phyloP scores from a whole-genome alignment of 2,888 invertebrate species.

The Hemicrepidius hirtus region DNA sequence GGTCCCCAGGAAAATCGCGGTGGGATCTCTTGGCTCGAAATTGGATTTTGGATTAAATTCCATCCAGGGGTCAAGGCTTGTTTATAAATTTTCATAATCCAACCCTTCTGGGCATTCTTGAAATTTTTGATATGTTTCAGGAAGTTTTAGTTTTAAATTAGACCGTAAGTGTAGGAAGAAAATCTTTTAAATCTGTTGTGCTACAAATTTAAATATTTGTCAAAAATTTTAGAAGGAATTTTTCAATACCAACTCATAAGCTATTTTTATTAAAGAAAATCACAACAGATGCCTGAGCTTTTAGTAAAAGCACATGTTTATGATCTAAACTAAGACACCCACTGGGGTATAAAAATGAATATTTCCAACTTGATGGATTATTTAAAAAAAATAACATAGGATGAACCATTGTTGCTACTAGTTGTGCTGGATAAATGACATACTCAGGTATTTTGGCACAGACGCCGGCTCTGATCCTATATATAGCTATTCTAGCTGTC shows the following conservation, averaged over 20 bases:
- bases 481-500: conserved; percentile 50
- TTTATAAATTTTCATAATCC: conserved; percentile 2
- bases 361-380: not conserved
- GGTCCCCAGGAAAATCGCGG: not conserved
- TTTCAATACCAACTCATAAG: not conserved
- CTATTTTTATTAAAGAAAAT: conserved; percentile 1
- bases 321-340: not conserved
- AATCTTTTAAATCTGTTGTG: no score
- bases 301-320: not conserved
- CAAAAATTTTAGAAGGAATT: no score
- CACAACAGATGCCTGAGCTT: not conserved
- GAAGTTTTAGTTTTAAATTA: not conserved
- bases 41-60: conserved; percentile 5
- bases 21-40: conserved; percentile 4
- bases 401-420: conserved; percentile 40
- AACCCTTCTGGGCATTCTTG: conserved; percentile 2
- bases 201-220: no score
- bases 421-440: conserved; percentile 41
- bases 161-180: not conserved
- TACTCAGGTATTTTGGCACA: conserved; percentile 53
- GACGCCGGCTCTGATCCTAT: conserved; percentile 46
- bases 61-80: conserved; percentile 18
- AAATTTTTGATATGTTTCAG: not conserved
- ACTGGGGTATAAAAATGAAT: not conserved
- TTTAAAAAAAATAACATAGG: not conserved